Percentiles rank a stretch among this genome's conserved stretches.
phyloP scores from a whole-genome alignment of 2,113 vertebrate genomes.

The Pangasianodon hypophthalmus region DNA sequence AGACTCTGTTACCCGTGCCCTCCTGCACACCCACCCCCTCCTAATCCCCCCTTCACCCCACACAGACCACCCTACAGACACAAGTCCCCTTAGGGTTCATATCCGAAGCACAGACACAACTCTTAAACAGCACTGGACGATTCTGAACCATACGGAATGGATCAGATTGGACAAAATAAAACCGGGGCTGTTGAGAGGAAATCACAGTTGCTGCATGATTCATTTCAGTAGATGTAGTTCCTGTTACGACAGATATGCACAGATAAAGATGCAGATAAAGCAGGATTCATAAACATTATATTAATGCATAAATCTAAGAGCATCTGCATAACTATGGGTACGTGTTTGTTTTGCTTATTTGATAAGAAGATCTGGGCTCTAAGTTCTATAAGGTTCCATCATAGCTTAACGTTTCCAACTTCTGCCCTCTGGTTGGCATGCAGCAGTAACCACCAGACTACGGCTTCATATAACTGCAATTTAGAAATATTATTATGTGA shows the following conservation, averaged over 20 bases:
- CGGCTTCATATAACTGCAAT: background rate
- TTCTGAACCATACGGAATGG: background rate
- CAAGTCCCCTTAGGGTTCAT: background rate
- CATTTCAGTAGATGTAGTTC: background rate
- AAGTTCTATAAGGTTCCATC: background rate
- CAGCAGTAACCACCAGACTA: background rate
- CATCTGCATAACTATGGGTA: background rate
- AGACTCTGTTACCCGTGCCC: slow-evolving; percentile 44
- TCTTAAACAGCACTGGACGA: background rate
- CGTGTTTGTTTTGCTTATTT: background rate
- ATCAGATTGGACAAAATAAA: background rate
- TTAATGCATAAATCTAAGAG: background rate
- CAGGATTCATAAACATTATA: background rate
- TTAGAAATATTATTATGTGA: background rate
- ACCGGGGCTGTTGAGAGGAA: background rate
- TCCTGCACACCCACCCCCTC: background rate
- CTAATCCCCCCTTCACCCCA: slow-evolving; percentile 18
- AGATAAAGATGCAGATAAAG: background rate
- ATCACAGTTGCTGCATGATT: background rate
- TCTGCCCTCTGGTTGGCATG: background rate
- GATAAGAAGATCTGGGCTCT: background rate
- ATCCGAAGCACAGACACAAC: background rate
- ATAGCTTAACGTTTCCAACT: background rate
- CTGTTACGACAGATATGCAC: background rate
- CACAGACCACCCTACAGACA: slow-evolving; percentile 39